Base-by-base conservation (phyloP, 2,888 invertebrate species). In the Chydorus sphaericus region DNA sequence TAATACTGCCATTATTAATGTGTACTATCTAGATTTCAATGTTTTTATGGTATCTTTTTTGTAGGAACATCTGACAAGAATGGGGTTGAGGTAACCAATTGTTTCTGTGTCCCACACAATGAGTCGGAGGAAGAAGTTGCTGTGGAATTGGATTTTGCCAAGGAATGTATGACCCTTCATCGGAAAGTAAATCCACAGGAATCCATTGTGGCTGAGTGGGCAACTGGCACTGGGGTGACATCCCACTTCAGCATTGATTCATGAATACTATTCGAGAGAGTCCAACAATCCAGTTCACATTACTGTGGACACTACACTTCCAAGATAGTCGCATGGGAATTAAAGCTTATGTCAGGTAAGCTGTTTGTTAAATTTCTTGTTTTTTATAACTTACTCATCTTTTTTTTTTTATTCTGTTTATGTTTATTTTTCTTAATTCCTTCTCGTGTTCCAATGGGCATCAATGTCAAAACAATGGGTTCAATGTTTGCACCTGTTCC, bases 41-140 rank as follows among this genome's bases (percentile, higher is more conserved):
- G 23, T 28, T 11, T 11, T 26, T 31, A 37, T 14, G 16, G 31
- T 60, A 39, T 59, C 39, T 57, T 55, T 68, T 67, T 56, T 69
- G 14, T 64, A 91, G 91, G 92, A 54, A 82, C 83, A 36, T 80
- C 81, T 39, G 91, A 91, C 65, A 93, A 92, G 71, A 91, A 91
- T 57, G 79, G 88, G 57, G 89, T 96, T 54, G 96, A 97, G 76
- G 90, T 97, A 44, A 96, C 96, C 14, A 97, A 98, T 69, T 97
- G 96, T 69, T 98, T 97, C 74, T 93, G 96, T 67, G 97, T 98
- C 51, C 97, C 97, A 0, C 97, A 98, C 71, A 96, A 94, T 71
- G 97, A 98, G 72, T 86, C 89, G 64, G 90, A 90, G 62, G 94
- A 94, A 71, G 77, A 78, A 69, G 94, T 96, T n/a, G 94, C 96